These are phyloP conservation scores for Apodemia duryi DNA, from an alignment of 2,888 invertebrate genomes.

Conservation along the genomic window DNA sequence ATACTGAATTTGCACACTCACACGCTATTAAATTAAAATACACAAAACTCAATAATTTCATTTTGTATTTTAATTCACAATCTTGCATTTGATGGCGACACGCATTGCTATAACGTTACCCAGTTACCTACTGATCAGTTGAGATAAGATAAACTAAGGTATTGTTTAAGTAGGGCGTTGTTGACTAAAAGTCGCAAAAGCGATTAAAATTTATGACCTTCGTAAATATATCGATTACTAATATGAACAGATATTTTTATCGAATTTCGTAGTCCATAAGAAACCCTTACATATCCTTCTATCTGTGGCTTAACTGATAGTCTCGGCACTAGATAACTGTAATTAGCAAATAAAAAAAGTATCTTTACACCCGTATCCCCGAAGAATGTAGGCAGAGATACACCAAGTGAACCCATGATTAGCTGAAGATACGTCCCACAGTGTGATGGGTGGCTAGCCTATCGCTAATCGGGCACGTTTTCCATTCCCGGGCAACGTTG, in stretches of 20 bases:
- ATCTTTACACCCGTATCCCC: too few relatives aligned
- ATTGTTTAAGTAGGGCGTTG: constrained; percentile 42
- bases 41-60: constrained; percentile 22
- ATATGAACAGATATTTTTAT: background rate
- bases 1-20: constrained; percentile 20
- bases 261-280: too few relatives aligned
- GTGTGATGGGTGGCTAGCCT: too few relatives aligned
- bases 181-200: constrained; percentile 5
- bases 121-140: constrained; percentile 33
- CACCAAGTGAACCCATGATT: background rate
- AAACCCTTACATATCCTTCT: too few relatives aligned
- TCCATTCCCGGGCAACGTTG: too few relatives aligned
- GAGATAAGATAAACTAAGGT: constrained; percentile 56
- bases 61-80: constrained; percentile 19
- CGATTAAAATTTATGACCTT: constrained; percentile 10
- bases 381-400: too few relatives aligned
- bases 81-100: constrained; percentile 13
- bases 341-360: background rate
- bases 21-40: constrained; percentile 36
- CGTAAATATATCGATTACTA: background rate
- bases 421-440: too few relatives aligned
- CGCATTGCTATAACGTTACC: constrained; percentile 23
- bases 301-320: background rate
- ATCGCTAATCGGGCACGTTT: background rate
- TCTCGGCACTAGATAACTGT: background rate